Evolutionary conservation across 2,888 invertebrate genomes (phyloP).

Genomic region (Andrena praecox): DNA sequence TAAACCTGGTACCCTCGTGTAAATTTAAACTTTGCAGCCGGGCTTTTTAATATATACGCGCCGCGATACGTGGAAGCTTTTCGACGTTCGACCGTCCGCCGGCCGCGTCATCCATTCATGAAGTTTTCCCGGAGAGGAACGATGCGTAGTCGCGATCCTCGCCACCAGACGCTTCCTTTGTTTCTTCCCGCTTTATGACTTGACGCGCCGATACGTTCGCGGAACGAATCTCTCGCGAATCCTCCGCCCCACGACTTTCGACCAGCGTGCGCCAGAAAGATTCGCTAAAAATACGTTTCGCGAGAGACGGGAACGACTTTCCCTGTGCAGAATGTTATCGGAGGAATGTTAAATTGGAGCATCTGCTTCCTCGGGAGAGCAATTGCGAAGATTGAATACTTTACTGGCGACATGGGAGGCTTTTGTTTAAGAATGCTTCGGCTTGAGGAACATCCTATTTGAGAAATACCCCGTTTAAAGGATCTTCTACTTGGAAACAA

Average conservation of each 20-base stretch:
- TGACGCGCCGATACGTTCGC: neutral
- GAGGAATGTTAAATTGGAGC: neutral
- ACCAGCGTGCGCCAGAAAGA: neutral
- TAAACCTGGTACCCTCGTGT: neutral
- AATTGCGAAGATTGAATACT: no score
- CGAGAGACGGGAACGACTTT: neutral
- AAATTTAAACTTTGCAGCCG: conserved; percentile 21
- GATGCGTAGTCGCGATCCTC: neutral
- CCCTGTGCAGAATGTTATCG: neutral
- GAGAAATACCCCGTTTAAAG: no score
- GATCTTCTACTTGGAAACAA: no score
- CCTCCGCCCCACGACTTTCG: neutral
- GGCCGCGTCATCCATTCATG: conserved; percentile 38
- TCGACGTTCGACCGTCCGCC: neutral
- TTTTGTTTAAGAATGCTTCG: no score
- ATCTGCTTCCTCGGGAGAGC: no score
- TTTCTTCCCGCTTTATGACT: neutral
- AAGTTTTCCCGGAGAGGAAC: neutral
- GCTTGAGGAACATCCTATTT: no score
- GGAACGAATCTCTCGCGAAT: conserved; percentile 8
- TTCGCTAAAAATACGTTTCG: conserved; percentile 27
- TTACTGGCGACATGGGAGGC: no score
- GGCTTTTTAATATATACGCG: conserved; percentile 23
- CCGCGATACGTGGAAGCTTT: conserved; percentile 23
- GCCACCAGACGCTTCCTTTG: neutral